phyloP scores from a whole-genome alignment of 2,113 vertebrate species.

The Colistium nudipinnis region DNA sequence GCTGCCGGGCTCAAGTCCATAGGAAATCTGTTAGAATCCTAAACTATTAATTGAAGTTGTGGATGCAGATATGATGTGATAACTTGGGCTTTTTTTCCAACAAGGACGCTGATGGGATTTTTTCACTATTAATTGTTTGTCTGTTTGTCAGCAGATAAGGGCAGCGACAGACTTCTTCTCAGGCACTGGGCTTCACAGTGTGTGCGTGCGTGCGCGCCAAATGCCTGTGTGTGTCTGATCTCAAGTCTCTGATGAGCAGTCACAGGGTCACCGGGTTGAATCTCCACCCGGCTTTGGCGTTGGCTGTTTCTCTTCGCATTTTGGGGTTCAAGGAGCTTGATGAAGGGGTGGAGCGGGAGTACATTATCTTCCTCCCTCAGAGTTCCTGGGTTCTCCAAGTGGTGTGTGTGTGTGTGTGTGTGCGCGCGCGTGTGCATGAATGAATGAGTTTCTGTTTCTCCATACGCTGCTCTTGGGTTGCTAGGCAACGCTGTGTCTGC shows the following conservation, averaged over 20 bases:
- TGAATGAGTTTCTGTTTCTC: constrained; percentile 37
- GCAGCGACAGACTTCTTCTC: background rate
- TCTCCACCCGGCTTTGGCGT: constrained; percentile 12
- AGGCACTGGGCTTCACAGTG: background rate
- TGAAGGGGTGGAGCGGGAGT: constrained; percentile 42
- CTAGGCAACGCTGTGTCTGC: constrained; percentile 72
- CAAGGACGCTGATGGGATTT: constrained; percentile 1
- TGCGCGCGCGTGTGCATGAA: constrained; percentile 18
- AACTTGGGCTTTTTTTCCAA: background rate
- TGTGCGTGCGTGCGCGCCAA: background rate
- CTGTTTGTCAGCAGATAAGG: background rate
- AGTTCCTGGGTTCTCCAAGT: constrained; percentile 54
- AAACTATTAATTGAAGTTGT: constrained; percentile 22
- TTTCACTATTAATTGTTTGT: background rate
- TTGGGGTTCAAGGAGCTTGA: constrained; percentile 28
- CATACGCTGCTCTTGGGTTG: constrained; percentile 66
- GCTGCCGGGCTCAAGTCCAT: constrained; percentile 26
- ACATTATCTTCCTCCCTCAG: constrained; percentile 55
- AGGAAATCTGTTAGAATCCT: constrained; percentile 22
- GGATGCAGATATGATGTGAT: background rate
- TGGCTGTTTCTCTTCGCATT: constrained; percentile 23
- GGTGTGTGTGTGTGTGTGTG: constrained; percentile 13
- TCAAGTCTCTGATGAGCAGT: background rate
- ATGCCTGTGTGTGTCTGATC: constrained; percentile 1
- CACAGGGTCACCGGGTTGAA: constrained; percentile 28